Base-by-base conservation (phyloP, 2,888 invertebrate species). In the Athalia cordata region DNA sequence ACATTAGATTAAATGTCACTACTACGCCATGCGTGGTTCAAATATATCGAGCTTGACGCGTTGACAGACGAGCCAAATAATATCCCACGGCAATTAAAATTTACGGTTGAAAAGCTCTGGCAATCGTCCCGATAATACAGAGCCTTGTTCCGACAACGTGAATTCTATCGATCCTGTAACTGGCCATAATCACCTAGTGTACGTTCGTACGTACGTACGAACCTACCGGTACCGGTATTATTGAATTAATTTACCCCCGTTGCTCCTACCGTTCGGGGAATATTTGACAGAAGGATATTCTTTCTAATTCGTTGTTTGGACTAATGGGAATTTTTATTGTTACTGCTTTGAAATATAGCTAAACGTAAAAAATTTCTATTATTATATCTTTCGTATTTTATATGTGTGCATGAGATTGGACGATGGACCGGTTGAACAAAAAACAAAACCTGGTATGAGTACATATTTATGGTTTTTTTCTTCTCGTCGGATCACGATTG, bases 71-170 rank as follows among this genome's bases (percentile, higher is more conserved):
- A 72, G 72, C 59, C 52, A 29, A 47, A 72, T 59, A 72, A 72
- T 72, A 59, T 45, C 47, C 29, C 70, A 13, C 68, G 70, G 15
- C 72, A 72, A 72, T 72, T 72, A 72, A 72, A 72, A 72, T 72
- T 72, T 13, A 72, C 72, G 57, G 72, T 57, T 72, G 59, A 59
- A 70, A 72, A 59, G 72, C 72, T 59, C 29, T 59, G 57, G 59
- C 72, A 72, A 72, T 72, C 59, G 45, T 57, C 59, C 57, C 70
- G 59, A 29, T 72, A 57, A 72, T 57, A 59, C 72, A 59, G 47
- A 57, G 13, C 72, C 47, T 47, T 72, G 57, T 57, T 72, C 45
- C 72, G 29, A 29, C 29, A 57, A 72, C 47, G 72, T 13, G 9
- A 47, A 59, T 72, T 72, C 8, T 59, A 72, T 72, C 29, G 72